Evolutionary conservation across 2,888 invertebrate species (phyloP).

Genomic region (Acrobeloides nanus): DNA sequence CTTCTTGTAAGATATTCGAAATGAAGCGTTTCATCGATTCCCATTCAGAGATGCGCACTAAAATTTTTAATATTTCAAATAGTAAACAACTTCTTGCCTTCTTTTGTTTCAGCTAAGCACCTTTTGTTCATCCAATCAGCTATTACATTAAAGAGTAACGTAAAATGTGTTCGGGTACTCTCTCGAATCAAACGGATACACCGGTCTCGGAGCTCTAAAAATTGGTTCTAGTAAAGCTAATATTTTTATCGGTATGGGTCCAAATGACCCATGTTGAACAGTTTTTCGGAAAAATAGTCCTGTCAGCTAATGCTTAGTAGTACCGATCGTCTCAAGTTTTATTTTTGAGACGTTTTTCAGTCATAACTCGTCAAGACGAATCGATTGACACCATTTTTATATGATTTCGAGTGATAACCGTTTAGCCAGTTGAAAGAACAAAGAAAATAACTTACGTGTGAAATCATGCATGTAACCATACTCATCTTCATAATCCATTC

Average conservation of each 20-base stretch:
- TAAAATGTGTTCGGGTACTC: constrained; percentile 19
- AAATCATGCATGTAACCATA: constrained; percentile 30
- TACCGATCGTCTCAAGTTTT: no score
- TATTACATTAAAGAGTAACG: constrained; percentile 16
- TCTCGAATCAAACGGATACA: constrained; percentile 26
- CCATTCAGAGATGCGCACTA: constrained; percentile 23
- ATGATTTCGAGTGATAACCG: no score
- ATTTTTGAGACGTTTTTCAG: no score
- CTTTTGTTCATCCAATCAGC: constrained; percentile 24
- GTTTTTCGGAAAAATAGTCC: no score
- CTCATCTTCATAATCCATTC: constrained; percentile 40
- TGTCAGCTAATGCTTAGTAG: no score
- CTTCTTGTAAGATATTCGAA: constrained; percentile 16
- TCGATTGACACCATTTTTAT: no score
- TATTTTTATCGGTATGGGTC: constrained; percentile 4
- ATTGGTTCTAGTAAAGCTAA: constrained; percentile 1
- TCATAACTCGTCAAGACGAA: no score
- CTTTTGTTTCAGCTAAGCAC: constrained; percentile 20
- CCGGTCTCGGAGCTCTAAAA: constrained; percentile 24
- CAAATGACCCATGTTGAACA: no score
- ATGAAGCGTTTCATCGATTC: constrained; percentile 29
- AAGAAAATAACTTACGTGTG: constrained; percentile 19
- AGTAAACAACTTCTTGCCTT: constrained; percentile 5
- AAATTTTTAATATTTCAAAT: constrained; percentile 1
- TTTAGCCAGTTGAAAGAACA: constrained; percentile 5